Base-by-base conservation (phyloP, 2,797 vertebrate species). In the Podarcis siculus region DNA sequence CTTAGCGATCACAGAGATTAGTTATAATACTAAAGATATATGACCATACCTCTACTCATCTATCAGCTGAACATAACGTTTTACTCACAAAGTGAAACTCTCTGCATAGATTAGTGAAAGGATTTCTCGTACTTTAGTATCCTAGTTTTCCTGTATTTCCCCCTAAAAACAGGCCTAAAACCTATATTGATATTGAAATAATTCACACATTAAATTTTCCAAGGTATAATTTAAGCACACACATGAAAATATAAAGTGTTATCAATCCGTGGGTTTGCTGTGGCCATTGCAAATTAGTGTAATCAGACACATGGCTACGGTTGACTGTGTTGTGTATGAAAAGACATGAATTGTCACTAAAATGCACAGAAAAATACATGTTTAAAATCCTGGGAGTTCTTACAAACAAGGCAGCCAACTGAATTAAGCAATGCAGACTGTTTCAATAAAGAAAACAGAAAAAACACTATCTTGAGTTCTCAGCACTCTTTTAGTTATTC, bases 401-500 rank as follows among this genome's bases (percentile, higher is more conserved):
- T 71, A 67, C 10, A 83, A 49, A 67, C n/a, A 69, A 71, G 30
- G 27, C 81, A 71, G 30, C 27, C 25, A 69, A 83, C 8, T 71
- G 39, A 83, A 82, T 82, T 71, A 45, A 69, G 1, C 39, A 45
- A 49, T n/a, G 39, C 30, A 49, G 4, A 77, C 69, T 39, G 71
- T 87, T 82, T 64, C 2, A 1, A 42, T 45, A 10, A 83, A 25
- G 93, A 87, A 92, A 0, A 10, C n/a, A 15, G 55, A 88, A 90
- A 83, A 17, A n/a, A 55, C 79, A 78, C 72, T 82, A 69, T 69
- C 67, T 27, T n/a, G 61, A 49, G 13, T 79, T 39, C n/a, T 0
- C 13, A 2, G 49, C 84, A 84, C 67, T 39, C 39, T 89, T 93
- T 91, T 55, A 67, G 76, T 69, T 86, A 85, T 90, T 91, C 87